phyloP scores from a whole-genome alignment of 2,797 vertebrate species.

The Aulostomus chinensis region DNA sequence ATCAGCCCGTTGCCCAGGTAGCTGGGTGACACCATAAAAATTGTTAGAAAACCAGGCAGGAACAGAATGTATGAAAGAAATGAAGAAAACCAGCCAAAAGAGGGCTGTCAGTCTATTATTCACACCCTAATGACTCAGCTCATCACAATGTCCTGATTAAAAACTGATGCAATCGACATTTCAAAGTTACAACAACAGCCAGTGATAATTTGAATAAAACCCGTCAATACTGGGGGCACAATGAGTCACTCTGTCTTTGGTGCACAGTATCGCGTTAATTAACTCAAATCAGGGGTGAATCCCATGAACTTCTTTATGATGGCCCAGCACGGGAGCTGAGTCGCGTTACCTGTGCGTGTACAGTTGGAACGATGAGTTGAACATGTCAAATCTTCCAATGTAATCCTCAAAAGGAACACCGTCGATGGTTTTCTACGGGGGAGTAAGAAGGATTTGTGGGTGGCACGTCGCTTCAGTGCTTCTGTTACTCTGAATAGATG shows the following conservation, averaged over 20 bases:
- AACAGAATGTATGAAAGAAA: conserved; percentile 9
- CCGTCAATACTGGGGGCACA: neutral
- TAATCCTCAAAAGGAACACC: conserved; percentile 81
- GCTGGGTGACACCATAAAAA: conserved; percentile 69
- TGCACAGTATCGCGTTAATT: neutral
- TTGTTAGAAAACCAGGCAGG: conserved; percentile 8
- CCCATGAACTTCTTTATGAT: too few species aligned
- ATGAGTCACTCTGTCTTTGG: neutral
- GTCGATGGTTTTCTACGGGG: conserved; percentile 86
- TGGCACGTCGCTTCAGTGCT: neutral
- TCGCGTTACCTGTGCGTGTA: conserved; percentile 90
- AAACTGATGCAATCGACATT: conserved; percentile 6
- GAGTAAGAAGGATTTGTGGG: conserved; percentile 1
- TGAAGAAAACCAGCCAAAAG: conserved; percentile 27
- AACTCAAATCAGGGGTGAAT: neutral
- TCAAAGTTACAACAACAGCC: neutral
- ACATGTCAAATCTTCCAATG: conserved; percentile 88
- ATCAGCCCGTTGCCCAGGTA: conserved; percentile 96
- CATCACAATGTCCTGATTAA: conserved; percentile 7
- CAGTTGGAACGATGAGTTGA: conserved; percentile 89
- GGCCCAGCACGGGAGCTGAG: too few species aligned
- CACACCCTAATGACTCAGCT: conserved; percentile 19
- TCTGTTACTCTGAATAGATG: neutral
- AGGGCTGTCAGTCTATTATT: conserved; percentile 10
- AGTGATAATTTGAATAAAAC: neutral